These are phyloP conservation scores for Falco columbarius DNA, from an alignment of 2,797 vertebrate species.

Conservation along the genomic window DNA sequence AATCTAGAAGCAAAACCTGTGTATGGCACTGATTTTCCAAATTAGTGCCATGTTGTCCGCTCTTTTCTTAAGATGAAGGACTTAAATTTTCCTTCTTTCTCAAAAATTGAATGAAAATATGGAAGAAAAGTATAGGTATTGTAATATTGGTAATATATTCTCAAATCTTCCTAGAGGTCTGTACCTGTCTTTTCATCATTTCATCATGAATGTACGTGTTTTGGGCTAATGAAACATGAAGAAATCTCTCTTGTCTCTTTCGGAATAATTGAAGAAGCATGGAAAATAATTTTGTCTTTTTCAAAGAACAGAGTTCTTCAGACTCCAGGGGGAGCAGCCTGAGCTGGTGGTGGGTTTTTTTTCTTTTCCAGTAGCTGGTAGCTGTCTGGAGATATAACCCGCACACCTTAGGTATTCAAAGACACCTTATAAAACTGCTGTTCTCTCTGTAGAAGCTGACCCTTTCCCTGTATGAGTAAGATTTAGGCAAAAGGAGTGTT, in stretches of 20 bases:
- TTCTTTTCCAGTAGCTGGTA: background rate
- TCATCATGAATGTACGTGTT: background rate
- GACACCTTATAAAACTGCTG: background rate
- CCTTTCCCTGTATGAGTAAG: rapidly evolving
- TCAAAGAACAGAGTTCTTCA: background rate
- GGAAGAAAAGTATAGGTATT: background rate
- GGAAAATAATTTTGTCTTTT: background rate
- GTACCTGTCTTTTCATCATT: background rate
- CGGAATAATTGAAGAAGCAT: background rate
- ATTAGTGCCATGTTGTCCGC: background rate
- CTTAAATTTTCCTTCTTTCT: background rate
- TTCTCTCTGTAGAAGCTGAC: background rate
- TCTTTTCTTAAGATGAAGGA: background rate
- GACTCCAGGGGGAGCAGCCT: background rate
- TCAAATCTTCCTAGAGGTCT: background rate
- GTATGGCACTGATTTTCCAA: background rate
- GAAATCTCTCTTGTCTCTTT: background rate
- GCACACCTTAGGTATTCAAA: background rate
- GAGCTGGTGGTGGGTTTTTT: background rate
- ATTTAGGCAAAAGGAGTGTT: background rate
- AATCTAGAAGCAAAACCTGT: background rate
- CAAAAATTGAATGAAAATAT: background rate
- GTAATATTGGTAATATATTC: background rate
- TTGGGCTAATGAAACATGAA: background rate
- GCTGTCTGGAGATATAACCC: background rate